Evolutionary conservation across 1,140 invertebrate genomes (phyloP).

Genomic region (Neotoxoptera formosana): DNA sequence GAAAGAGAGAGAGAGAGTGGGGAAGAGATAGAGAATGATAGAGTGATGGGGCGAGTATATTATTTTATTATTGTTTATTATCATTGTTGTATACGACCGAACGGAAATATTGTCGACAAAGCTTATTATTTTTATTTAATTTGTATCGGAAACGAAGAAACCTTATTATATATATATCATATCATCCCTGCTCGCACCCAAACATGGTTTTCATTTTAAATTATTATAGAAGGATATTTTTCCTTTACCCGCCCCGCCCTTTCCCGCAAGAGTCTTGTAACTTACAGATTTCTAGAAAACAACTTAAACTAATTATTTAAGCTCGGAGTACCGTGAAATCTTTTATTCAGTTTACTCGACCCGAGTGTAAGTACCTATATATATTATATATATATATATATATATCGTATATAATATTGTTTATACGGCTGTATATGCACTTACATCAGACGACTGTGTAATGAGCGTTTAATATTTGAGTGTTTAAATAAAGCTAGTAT

Average conservation of each 20-base stretch:
- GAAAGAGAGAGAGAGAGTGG: too few species aligned
- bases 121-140: constrained; percentile 6
- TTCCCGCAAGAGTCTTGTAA: neutral
- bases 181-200: neutral
- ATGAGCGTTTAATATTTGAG: neutral
- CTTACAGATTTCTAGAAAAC: neutral
- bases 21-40: neutral
- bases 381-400: too few species aligned
- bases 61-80: constrained; percentile 6
- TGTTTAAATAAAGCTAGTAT: neutral
- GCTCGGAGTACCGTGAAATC: neutral
- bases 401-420: neutral
- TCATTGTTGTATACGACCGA: neutral
- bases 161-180: neutral
- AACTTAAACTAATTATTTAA: constrained; percentile 15
- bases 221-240: neutral
- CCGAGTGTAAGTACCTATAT: neutral
- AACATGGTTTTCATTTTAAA: neutral
- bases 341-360: neutral
- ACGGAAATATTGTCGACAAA: neutral
- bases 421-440: neutral
- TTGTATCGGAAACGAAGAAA: neutral
- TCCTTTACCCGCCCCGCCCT: neutral
- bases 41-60: neutral
- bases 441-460: neutral